Conservation (phyloP, 2,888 invertebrate genomes). For the Cyaniris semiargus region DNA sequence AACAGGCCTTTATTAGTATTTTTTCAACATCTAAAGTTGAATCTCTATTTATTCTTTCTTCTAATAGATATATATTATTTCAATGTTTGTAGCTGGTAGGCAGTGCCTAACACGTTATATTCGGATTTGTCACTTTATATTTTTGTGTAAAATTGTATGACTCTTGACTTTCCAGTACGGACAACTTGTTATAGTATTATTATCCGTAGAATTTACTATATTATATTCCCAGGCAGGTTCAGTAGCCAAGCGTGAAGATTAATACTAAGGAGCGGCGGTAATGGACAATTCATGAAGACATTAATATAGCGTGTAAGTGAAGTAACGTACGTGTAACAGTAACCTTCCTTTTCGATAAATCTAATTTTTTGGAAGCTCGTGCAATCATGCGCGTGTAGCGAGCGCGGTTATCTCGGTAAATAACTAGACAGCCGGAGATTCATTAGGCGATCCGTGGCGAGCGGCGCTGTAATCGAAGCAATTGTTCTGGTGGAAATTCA, state of each 20-base stretch:
- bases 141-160: too few species aligned
- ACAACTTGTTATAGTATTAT: not conserved
- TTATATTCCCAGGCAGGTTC: not conserved
- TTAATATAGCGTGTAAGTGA: slow-evolving; percentile 36
- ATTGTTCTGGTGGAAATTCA: slow-evolving; percentile 78
- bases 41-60: too few species aligned
- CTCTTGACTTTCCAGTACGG: not conserved
- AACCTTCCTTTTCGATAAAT: slow-evolving; percentile 58
- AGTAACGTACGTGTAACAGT: slow-evolving; percentile 45
- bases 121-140: not conserved
- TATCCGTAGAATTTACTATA: not conserved
- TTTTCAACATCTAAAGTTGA: too few species aligned
- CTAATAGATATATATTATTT: too few species aligned
- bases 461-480: slow-evolving; percentile 75
- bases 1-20: too few species aligned
- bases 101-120: not conserved
- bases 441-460: slow-evolving; percentile 77
- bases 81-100: not conserved
- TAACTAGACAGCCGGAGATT: slow-evolving; percentile 78
- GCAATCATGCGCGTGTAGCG: slow-evolving; percentile 77
- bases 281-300: slow-evolving; percentile 29
- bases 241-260: slow-evolving; percentile 15
- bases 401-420: slow-evolving; percentile 77
- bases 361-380: slow-evolving; percentile 76
- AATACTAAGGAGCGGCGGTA: slow-evolving; percentile 19